Evolutionary conservation across 1,140 invertebrate species (phyloP).

Genomic region (Pararge aegeria): DNA sequence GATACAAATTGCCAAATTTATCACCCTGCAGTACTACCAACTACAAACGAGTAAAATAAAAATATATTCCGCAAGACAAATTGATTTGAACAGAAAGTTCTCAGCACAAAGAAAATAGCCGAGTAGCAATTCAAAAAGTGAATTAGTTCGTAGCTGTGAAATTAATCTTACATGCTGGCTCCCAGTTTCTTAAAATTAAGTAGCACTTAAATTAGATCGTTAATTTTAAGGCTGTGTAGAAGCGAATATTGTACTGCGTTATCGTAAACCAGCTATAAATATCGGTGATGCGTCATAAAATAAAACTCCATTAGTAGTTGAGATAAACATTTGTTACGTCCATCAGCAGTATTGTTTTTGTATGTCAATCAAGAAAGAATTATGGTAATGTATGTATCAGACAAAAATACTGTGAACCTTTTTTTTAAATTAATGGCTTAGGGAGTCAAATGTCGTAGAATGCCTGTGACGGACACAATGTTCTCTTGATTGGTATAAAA

Average conservation of each 20-base stretch:
- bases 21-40: background rate
- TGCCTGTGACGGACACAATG: too few species aligned
- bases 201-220: constrained; percentile 14
- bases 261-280: constrained; percentile 7
- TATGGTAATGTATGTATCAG: background rate
- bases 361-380: constrained; percentile 3
- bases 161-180: constrained; percentile 22
- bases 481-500: too few species aligned
- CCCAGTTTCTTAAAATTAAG: constrained; percentile 12
- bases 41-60: constrained; percentile 15
- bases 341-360: constrained; percentile 2
- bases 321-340: background rate
- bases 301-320: background rate
- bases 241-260: background rate
- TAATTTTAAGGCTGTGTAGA: constrained; percentile 14
- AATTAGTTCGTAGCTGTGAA: constrained; percentile 21
- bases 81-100: constrained; percentile 23
- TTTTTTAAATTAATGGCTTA: too few species aligned
- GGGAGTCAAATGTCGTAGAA: too few species aligned
- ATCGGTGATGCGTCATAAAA: constrained; percentile 5
- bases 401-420: background rate
- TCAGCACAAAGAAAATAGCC: constrained; percentile 14
- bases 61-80: constrained; percentile 20
- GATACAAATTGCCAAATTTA: constrained; percentile 8
- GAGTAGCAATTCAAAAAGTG: constrained; percentile 19